phyloP scores from a whole-genome alignment of 2,113 vertebrate genomes.

The Toxotes jaculatrix region DNA sequence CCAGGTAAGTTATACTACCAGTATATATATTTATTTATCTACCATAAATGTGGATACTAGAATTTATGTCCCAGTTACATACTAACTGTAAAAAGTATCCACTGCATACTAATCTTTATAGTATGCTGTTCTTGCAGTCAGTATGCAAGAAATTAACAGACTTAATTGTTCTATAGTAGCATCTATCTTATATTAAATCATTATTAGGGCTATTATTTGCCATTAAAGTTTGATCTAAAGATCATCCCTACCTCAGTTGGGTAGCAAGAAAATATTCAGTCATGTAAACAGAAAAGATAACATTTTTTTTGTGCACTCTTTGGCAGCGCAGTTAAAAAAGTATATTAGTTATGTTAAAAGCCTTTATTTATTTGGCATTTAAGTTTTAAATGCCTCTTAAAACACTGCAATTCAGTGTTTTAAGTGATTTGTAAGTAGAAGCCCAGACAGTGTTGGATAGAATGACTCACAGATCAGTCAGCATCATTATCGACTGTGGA shows the following conservation, averaged over 20 bases:
- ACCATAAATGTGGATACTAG: not conserved
- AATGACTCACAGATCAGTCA: no score
- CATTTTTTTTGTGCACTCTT: no score
- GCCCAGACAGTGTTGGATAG: no score
- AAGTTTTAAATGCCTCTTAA: not conserved
- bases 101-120: not conserved
- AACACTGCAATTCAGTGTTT: not conserved
- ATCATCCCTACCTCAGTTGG: not conserved
- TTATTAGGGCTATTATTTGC: no score
- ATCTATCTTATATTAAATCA: no score
- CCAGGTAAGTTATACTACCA: slow-evolving; percentile 60
- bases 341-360: not conserved
- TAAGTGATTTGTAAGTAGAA: not conserved
- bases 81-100: not conserved
- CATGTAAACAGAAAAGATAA: no score
- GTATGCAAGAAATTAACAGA: not conserved
- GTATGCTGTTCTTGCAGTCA: not conserved
- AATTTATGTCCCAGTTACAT: not conserved
- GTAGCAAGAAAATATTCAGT: not conserved
- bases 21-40: not conserved
- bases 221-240: not conserved
- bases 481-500: no score
- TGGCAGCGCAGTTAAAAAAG: not conserved
- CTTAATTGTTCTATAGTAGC: no score
- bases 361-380: not conserved